Conservation (phyloP, 92 coral and sea anemone genomes). For the Meandrina meandrites region DNA sequence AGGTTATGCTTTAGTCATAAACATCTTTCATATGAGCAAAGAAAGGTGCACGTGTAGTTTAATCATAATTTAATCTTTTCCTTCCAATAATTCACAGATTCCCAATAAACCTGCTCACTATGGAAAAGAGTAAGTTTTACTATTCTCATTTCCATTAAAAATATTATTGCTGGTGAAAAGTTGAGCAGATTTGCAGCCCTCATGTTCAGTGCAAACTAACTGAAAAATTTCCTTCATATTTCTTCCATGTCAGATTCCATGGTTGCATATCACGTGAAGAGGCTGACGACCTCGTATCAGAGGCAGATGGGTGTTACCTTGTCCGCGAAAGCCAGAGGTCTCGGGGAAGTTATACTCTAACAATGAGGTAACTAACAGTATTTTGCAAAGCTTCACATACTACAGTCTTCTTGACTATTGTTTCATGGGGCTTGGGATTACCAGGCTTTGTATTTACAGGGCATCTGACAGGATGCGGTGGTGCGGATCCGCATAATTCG, state of each 20-base stretch:
- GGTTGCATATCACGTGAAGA: constrained; percentile 97
- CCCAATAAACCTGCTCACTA: constrained; percentile 81
- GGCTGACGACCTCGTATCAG: constrained; percentile 86
- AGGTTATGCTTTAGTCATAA: too few species aligned
- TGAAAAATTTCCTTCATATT: background rate
- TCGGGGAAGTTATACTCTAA: constrained; percentile 86
- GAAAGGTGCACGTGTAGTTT: too few species aligned
- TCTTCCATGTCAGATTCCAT: constrained; percentile 73
- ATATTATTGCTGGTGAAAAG: background rate
- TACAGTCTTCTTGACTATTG: too few species aligned
- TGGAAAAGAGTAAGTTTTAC: constrained; percentile 90
- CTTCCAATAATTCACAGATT: constrained; percentile 49
- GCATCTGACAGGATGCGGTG: too few species aligned
- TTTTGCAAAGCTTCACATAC: background rate
- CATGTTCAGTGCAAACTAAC: background rate
- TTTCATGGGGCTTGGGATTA: too few species aligned
- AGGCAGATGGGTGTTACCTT: constrained; percentile 89
- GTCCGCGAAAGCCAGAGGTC: constrained; percentile 95
- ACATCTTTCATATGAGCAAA: too few species aligned
- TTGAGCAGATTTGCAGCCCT: background rate
- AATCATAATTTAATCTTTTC: too few species aligned
- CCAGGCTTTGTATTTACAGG: too few species aligned
- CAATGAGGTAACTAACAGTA: constrained; percentile 94
- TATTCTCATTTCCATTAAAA: background rate
- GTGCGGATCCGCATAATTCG: too few species aligned